Evolutionary conservation across 2,797 vertebrate genomes (phyloP).

Genomic region (Fringilla coelebs): DNA sequence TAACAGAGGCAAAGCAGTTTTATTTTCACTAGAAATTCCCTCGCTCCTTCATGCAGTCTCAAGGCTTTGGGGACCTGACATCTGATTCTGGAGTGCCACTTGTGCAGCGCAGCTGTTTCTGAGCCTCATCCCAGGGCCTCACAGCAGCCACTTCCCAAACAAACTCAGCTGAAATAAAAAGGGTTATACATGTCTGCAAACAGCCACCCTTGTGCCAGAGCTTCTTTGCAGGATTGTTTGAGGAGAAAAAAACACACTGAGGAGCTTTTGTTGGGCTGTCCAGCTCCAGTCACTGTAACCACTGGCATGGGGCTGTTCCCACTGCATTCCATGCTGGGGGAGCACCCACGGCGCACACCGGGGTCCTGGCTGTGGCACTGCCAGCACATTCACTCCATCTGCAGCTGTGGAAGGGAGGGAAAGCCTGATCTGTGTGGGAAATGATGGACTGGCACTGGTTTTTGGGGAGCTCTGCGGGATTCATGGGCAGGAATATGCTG

Average conservation of each 20-base stretch:
- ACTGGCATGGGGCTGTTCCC: rapidly evolving
- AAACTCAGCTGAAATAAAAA: not conserved
- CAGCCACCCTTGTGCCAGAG: not conserved
- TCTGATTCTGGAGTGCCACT: not conserved
- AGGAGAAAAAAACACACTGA: not conserved
- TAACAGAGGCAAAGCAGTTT: not conserved
- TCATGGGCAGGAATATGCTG: rapidly evolving
- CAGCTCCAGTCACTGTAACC: not conserved
- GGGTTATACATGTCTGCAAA: not conserved
- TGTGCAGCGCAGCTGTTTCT: not conserved
- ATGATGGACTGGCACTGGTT: not conserved
- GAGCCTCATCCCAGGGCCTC: not conserved
- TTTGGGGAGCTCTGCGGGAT: not conserved
- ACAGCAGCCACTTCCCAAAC: not conserved
- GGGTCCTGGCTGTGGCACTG: not conserved
- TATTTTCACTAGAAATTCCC: not conserved
- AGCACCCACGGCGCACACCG: rapidly evolving
- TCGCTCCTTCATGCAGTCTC: not conserved
- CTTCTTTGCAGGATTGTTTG: not conserved
- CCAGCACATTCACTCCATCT: not conserved
- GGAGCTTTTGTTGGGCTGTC: not conserved
- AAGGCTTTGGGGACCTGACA: constrained; percentile 18
- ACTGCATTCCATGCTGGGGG: rapidly evolving
- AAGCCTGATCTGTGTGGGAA: rapidly evolving
- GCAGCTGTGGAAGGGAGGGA: not conserved